These are phyloP conservation scores for Pomacea canaliculata DNA, from an alignment of 2,888 invertebrate species.

Conservation along the genomic window DNA sequence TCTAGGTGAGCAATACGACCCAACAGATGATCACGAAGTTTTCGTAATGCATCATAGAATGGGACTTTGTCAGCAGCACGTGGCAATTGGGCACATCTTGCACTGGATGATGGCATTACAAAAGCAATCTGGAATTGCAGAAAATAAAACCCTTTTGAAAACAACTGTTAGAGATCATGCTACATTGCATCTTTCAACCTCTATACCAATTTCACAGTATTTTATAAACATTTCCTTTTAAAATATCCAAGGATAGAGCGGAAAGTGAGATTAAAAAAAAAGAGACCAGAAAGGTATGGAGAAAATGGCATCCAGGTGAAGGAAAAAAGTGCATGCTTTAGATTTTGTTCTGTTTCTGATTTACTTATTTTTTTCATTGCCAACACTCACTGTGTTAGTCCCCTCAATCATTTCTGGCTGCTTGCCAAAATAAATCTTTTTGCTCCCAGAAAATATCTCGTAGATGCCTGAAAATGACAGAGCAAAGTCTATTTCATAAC, in stretches of 20 bases:
- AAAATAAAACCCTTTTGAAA: background rate
- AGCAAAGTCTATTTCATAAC: too few relatives aligned
- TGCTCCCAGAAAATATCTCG: constrained; percentile 96
- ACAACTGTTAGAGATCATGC: background rate
- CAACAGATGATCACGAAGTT: constrained; percentile 93
- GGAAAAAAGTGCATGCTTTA: too few relatives aligned
- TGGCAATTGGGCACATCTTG: constrained; percentile 96
- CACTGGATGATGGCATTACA: constrained; percentile 99
- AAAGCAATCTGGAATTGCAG: constrained; percentile 84
- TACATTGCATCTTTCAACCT: background rate
- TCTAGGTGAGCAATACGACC: constrained; percentile 74
- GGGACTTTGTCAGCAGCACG: constrained; percentile 98
- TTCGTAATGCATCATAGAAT: constrained; percentile 94
- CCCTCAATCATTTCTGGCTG: constrained; percentile 94
- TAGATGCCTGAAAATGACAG: constrained; percentile 77
- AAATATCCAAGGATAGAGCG: too few relatives aligned
- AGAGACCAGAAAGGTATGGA: too few relatives aligned
- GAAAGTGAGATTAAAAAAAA: too few relatives aligned
- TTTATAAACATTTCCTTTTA: background rate
- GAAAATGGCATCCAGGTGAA: too few relatives aligned
- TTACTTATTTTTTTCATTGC: background rate
- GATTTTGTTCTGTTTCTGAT: too few relatives aligned
- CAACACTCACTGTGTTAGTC: constrained; percentile 87
- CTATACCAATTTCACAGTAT: background rate
- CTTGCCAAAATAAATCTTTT: constrained; percentile 95